Conservation (phyloP, 2,888 invertebrate species). For the Criorhina ranunculi region DNA sequence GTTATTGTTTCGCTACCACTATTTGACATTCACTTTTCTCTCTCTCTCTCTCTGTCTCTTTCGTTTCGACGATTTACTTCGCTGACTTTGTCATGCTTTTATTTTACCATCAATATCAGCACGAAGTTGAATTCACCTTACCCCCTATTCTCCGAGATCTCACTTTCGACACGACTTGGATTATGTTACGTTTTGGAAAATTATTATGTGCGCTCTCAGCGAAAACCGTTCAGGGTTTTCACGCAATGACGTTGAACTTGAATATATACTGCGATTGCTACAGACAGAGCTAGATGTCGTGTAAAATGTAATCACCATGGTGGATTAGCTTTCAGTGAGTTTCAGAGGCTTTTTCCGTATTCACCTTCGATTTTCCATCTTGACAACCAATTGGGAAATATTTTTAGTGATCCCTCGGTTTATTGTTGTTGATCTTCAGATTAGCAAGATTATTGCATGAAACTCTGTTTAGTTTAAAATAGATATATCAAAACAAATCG, state of each 20-base stretch:
- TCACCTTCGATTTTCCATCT: conserved; percentile 48
- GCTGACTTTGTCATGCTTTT: conserved; percentile 68
- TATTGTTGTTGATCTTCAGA: not conserved
- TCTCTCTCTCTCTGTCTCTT: conserved; percentile 30
- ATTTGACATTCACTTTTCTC: conserved; percentile 67
- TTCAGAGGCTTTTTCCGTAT: conserved; percentile 33
- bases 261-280: conserved; percentile 44
- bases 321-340: conserved; percentile 31
- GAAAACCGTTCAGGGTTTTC: conserved; percentile 62
- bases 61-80: conserved; percentile 55
- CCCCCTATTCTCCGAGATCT: conserved; percentile 9
- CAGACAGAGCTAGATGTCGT: conserved; percentile 22
- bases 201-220: conserved; percentile 47
- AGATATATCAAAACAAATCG: conserved; percentile 35
- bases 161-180: conserved; percentile 56
- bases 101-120: conserved; percentile 58
- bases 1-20: conserved; percentile 45
- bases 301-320: conserved; percentile 45
- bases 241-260: conserved; percentile 71
- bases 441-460: conserved; percentile 18
- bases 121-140: conserved; percentile 49
- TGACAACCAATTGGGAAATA: conserved; percentile 23
- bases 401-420: not conserved
- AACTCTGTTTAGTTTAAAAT: conserved; percentile 1
- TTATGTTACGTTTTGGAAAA: conserved; percentile 66